phyloP scores from a whole-genome alignment of 2,888 invertebrate species.

The Gryllus longicercus region DNA sequence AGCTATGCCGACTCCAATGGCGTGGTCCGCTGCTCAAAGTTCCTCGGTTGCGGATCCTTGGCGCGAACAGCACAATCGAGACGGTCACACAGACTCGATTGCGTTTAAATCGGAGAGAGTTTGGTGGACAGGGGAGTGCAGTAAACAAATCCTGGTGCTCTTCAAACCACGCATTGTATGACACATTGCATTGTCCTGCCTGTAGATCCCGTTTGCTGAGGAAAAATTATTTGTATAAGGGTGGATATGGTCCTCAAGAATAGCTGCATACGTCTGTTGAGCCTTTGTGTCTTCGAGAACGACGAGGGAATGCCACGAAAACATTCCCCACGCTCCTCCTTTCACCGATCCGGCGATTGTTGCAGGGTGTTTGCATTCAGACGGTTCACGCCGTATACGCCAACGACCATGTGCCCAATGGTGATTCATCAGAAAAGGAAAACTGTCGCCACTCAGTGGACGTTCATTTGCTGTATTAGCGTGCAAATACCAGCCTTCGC shows the following conservation, averaged over 20 bases:
- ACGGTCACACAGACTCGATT: no score
- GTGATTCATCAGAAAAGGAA: background rate
- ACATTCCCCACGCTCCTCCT: background rate
- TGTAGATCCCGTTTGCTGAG: background rate
- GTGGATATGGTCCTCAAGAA: background rate
- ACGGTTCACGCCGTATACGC: no score
- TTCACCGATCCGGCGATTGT: background rate
- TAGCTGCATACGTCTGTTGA: no score
- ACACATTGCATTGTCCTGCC: background rate
- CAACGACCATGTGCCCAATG: background rate
- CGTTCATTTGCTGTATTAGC: no score
- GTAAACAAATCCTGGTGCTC: background rate
- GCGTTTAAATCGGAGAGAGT: no score
- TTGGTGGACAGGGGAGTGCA: background rate
- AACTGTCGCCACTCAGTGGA: no score
- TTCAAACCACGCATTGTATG: background rate
- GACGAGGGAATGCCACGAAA: background rate
- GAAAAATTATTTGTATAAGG: background rate
- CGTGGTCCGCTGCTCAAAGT: no score
- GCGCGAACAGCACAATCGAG: no score
- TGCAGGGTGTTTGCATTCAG: background rate
- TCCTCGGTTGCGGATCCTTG: no score
- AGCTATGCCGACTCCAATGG: no score
- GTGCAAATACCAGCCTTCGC: no score
- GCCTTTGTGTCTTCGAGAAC: no score